A percentile compares a stretch with the other conserved stretches of the same genome.
These are phyloP conservation scores for Microchirus variegatus DNA, from an alignment of 2,797 vertebrate species.

Conservation along the genomic window DNA sequence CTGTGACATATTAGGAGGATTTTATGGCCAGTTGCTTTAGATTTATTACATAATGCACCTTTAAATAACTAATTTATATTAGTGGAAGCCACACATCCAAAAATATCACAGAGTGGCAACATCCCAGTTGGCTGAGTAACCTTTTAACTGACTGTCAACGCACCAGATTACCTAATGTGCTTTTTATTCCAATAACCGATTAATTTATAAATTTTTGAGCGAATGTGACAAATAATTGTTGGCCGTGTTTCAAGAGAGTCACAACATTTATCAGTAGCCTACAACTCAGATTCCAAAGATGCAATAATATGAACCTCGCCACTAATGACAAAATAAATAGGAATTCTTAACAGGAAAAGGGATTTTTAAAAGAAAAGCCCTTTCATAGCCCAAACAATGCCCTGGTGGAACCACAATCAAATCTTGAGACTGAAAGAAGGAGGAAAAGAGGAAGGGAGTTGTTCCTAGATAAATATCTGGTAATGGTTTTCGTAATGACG, in stretches of 20 bases:
- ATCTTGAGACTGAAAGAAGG: constrained; percentile 58
- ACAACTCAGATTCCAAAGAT: background rate
- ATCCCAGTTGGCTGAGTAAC: no score
- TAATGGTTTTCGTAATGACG: constrained; percentile 83
- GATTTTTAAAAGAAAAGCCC: constrained; percentile 33
- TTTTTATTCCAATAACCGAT: no score
- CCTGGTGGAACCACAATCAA: constrained; percentile 35
- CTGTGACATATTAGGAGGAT: no score
- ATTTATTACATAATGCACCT: no score
- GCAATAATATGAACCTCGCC: background rate
- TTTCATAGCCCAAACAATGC: constrained; percentile 69
- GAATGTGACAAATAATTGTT: no score
- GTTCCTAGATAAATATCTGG: constrained; percentile 84
- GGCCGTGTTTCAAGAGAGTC: constrained; percentile 1
- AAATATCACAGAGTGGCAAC: no score
- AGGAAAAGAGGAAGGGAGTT: constrained; percentile 82
- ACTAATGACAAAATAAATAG: constrained; percentile 17
- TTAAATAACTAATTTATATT: no score
- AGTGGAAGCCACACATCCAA: no score
- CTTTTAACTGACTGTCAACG: no score
- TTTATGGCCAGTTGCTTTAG: no score
- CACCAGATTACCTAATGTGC: no score
- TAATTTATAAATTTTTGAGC: no score
- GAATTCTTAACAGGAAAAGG: constrained; percentile 40
- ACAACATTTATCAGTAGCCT: background rate